These are phyloP conservation scores for Adelges cooleyi DNA, from an alignment of 1,140 invertebrate species.

Conservation along the genomic window DNA sequence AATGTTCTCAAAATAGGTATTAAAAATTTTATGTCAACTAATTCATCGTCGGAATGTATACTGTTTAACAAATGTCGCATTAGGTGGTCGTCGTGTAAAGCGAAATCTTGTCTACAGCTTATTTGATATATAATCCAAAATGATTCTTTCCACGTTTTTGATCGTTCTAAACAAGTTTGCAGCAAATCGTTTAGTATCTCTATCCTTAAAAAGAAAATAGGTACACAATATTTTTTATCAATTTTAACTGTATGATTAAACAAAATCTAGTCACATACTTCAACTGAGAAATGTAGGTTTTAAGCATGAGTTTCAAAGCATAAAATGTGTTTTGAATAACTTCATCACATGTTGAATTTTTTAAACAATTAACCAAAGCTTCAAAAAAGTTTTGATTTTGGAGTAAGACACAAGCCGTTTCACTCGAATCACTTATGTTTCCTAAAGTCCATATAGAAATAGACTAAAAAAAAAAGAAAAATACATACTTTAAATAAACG, in stretches of 20 bases:
- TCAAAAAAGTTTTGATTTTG: constrained; percentile 11
- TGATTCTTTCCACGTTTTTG: constrained; percentile 1
- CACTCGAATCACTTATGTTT: constrained; percentile 4
- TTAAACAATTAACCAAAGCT: background rate
- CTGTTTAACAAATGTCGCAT: background rate
- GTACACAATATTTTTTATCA: background rate
- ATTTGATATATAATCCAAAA: constrained; percentile 21
- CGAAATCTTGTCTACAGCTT: background rate
- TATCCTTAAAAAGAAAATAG: background rate
- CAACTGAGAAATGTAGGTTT: background rate
- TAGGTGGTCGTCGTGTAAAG: background rate
- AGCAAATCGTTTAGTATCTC: background rate
- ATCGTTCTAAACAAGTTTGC: background rate
- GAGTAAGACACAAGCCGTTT: background rate
- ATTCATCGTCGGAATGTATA: background rate
- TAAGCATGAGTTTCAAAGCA: constrained; percentile 19
- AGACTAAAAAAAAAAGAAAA: background rate
- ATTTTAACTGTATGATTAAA: background rate
- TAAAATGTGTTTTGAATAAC: constrained; percentile 8
- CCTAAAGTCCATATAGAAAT: constrained; percentile 14
- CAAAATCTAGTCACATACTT: background rate
- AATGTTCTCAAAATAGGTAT: constrained; percentile 18
- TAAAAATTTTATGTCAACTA: background rate
- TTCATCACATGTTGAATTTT: constrained; percentile 7
- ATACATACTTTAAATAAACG: too few species aligned